Conservation (phyloP, 2,888 invertebrate species). For the Sesia bembeciformis region DNA sequence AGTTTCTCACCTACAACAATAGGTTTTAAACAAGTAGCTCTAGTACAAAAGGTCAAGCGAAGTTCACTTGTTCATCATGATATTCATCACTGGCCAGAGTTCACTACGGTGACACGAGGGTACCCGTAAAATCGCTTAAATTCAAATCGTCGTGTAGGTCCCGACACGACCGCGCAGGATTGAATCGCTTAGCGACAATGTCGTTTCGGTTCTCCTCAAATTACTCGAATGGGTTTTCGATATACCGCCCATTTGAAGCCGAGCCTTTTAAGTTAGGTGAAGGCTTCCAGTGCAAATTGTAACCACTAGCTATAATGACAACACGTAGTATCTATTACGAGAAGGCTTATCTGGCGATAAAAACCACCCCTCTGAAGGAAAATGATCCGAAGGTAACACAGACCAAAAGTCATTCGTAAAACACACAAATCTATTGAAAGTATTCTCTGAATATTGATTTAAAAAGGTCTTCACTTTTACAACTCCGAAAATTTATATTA, state of each 20-base stretch:
- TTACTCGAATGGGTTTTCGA: slow-evolving; percentile 63
- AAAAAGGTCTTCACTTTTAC: no score
- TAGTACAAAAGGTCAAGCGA: no score
- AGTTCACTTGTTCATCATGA: no score
- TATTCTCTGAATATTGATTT: no score
- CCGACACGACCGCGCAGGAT: slow-evolving; percentile 44
- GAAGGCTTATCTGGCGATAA: not conserved
- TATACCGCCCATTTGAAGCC: slow-evolving; percentile 47
- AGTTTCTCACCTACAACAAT: no score
- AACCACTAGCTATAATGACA: slow-evolving; percentile 29
- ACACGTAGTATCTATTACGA: slow-evolving; percentile 21
- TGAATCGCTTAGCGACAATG: slow-evolving; percentile 63
- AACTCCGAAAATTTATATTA: no score
- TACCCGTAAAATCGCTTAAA: slow-evolving; percentile 42
- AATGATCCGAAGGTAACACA: no score
- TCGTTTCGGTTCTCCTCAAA: slow-evolving; percentile 60
- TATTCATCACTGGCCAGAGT: not conserved
- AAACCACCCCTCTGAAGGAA: no score
- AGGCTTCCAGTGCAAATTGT: slow-evolving; percentile 34
- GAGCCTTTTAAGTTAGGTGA: slow-evolving; percentile 42
- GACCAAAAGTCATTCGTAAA: no score
- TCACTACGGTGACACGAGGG: not conserved
- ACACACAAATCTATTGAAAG: no score
- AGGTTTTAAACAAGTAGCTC: no score
- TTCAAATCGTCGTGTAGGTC: slow-evolving; percentile 50